Evolutionary conservation across 2,888 invertebrate species (phyloP), one percentile per base, ranked within the genome.

Genomic region (Ochropleura leucogaster): DNA sequence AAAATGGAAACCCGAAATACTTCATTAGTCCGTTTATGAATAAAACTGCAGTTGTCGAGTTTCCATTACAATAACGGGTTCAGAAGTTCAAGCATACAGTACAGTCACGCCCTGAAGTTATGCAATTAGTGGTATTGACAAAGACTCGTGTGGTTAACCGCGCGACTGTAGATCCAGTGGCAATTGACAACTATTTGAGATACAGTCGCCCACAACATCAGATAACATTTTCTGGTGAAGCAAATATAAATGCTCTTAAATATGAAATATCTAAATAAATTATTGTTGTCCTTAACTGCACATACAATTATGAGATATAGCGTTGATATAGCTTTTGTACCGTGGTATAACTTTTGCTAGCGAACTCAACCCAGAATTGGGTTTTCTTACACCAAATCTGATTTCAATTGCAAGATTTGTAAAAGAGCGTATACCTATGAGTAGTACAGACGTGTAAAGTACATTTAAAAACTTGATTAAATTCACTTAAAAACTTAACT

Each of bases 111-210:
- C 60, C 53, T 47, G 57, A 80, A 83, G 83, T 80, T 80, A 79
- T 60, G 72, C 65, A 80, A 80, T 80, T 80, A 80, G 57, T 72
- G 79, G 62, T 80, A 79, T 68, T 72, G 72, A 66, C 79, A 83
- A 53, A 79, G 60, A 72, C n/a, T 68, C 51, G 57, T 66, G 57
- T 77, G 68, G 83, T 66, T 83, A 68, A 78, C 59, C 68, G 16
- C 69, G 42, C 10, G 46, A 42, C 67, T 62, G 68, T 77, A 12
- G 10, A 59, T 60, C 57, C 8, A 51, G 40, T 0, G 46, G 42
- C 44, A 53, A 65, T 59, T 59, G 51, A 46, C 57, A 44, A 30
- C 44, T 68, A 69, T 12, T 64, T 12, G 12, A 40, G 47, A 16
- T 68, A 65, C 44, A 66, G 14, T 67, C 55, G 16, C 30, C 20